A percentile compares a stretch with the other conserved stretches of the same genome.
phyloP scores from a whole-genome alignment of 2,797 vertebrate genomes.

The Sparidentex hasta region DNA sequence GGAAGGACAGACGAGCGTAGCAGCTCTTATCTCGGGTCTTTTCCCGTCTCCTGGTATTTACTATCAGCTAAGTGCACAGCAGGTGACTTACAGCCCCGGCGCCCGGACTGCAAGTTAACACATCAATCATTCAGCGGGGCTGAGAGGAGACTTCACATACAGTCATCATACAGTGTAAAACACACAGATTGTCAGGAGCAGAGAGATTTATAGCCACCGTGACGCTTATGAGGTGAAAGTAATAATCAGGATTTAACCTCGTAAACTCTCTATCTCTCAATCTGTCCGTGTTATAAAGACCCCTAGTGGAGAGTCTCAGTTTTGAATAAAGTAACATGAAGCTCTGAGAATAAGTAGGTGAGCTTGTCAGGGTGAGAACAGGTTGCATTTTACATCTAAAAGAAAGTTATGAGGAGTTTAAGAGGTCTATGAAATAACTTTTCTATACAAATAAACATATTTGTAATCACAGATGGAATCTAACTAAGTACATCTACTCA shows the following conservation, averaged over 20 bases:
- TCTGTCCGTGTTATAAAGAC: no score
- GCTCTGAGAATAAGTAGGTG: background rate
- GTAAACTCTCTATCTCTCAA: slow-evolving; percentile 5
- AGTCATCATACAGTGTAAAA: slow-evolving; percentile 44
- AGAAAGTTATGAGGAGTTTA: background rate
- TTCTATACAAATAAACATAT: background rate
- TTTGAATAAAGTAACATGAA: background rate
- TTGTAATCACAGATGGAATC: background rate
- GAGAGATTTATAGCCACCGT: slow-evolving; percentile 50
- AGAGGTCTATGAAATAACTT: background rate
- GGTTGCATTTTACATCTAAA: no score
- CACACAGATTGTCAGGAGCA: slow-evolving; percentile 16
- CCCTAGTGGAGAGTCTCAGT: background rate
- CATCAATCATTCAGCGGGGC: slow-evolving; percentile 63
- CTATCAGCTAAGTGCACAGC: slow-evolving; percentile 67
- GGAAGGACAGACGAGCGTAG: slow-evolving; percentile 53
- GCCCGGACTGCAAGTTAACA: slow-evolving; percentile 55
- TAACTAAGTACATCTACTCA: no score
- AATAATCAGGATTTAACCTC: slow-evolving; percentile 29
- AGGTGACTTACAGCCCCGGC: slow-evolving; percentile 61
- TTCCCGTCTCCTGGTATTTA: slow-evolving; percentile 69
- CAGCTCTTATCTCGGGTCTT: slow-evolving; percentile 66
- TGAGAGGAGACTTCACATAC: slow-evolving; percentile 49
- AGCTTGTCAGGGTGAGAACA: background rate
- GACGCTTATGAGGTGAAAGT: slow-evolving; percentile 7